Evolutionary conservation across 2,113 vertebrate species (phyloP).

Genomic region (Protobothrops flavoviridis): DNA sequence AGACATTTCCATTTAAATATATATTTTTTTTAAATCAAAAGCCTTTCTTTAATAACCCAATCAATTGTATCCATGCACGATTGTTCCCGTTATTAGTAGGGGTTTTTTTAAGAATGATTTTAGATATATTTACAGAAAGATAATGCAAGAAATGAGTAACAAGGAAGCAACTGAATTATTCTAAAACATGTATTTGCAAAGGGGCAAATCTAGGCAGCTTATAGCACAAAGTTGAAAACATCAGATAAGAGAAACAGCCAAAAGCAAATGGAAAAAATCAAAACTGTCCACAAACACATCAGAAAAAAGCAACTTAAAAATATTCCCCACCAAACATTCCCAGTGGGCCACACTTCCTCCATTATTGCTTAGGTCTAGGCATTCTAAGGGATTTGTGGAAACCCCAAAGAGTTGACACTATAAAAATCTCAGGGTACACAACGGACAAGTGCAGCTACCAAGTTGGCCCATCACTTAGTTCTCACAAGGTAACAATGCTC

Average conservation of each 20-base stretch:
- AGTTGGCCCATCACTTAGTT: no score
- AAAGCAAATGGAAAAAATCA: not conserved
- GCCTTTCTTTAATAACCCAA: constrained; percentile 21
- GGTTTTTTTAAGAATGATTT: constrained; percentile 6
- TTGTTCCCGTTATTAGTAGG: constrained; percentile 1
- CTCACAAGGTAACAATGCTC: no score
- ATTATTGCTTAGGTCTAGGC: not conserved
- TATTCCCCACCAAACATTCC: not conserved
- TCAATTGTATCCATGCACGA: not conserved
- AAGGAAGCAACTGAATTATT: not conserved
- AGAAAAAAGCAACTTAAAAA: not conserved
- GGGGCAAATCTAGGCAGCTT: not conserved
- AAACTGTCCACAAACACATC: not conserved
- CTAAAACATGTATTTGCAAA: not conserved
- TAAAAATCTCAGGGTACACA: no score
- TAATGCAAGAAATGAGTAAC: not conserved
- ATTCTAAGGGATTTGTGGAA: no score
- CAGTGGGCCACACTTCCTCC: not conserved
- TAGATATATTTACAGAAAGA: constrained; percentile 15
- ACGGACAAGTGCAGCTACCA: no score
- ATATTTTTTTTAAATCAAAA: not conserved
- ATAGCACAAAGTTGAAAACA: not conserved
- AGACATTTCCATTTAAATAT: not conserved
- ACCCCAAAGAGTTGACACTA: no score
- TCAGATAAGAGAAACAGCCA: not conserved